Base-by-base conservation (phyloP, 2,888 invertebrate species). In the Acronicta alni region DNA sequence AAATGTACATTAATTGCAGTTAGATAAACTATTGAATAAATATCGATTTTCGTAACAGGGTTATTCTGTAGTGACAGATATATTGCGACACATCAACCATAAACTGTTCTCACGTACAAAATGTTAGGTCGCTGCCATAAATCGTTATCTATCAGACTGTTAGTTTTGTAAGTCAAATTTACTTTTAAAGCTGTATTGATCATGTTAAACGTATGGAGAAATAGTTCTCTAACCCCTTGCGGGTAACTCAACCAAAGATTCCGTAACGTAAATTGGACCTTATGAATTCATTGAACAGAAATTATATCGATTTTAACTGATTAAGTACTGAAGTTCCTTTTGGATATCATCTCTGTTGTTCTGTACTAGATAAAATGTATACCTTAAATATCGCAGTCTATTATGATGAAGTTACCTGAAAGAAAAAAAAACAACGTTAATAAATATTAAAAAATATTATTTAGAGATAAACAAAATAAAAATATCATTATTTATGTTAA, bases 61-160 rank as follows among this genome's bases (percentile, higher is more conserved):
- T 46, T 10, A 48, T 72, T 69, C 72, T 43, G 42, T 17, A 44
- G 37, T 20, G 62, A 58, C 49, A 55, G 57, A 58, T 60, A 67
- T 68, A 61, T 57, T 59, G 62, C 66, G 42, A 65, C 61, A 61
- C 37, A 46, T 18, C 32, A 39, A 49, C 35, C 48, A 46, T 49
- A 58, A 60, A 45, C 46, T 18, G 63, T 75, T 80, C 77, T 72
- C 80, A 72, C 70, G 67, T 75, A 69, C 57, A 64, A 66, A 57
- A 49, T 49, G 57, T 58, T 26, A 41, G 26, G 30, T 67, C 57
- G 42, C 43, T 16, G 26, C 54, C 30, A 63, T 74, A 64, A 64
- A 57, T 63, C 52, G 39, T 43, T 55, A 66, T 67, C 49, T 46
- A 7, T 32, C 35, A n/a, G 49, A 42, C 17, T 67, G 49, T 67